phyloP scores from a whole-genome alignment of 2,888 invertebrate genomes.

The Acronicta aceris region DNA sequence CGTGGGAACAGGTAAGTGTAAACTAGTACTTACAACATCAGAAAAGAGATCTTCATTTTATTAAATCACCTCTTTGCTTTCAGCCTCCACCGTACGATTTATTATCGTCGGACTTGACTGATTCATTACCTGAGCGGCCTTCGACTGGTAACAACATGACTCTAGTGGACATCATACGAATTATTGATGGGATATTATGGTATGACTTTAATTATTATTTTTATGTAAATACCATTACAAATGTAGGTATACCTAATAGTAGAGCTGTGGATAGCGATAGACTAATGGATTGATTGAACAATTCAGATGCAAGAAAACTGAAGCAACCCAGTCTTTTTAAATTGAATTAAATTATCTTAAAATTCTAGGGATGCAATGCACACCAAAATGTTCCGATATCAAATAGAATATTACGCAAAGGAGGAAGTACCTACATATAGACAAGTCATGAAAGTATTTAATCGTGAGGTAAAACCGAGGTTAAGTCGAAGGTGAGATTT shows the following conservation, averaged over 20 bases:
- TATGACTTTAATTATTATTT: constrained; percentile 49
- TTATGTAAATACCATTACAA: too few relatives aligned
- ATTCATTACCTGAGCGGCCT: constrained; percentile 53
- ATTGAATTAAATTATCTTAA: too few relatives aligned
- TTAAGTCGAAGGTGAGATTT: constrained; percentile 74
- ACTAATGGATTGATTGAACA: too few relatives aligned
- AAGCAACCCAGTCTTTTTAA: too few relatives aligned
- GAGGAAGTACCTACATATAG: constrained; percentile 80
- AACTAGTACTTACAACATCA: background rate
- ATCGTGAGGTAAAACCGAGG: constrained; percentile 64
- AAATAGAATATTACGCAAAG: constrained; percentile 77
- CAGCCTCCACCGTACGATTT: constrained; percentile 83
- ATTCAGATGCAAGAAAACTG: too few relatives aligned
- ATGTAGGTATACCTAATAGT: too few relatives aligned
- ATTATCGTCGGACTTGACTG: constrained; percentile 69
- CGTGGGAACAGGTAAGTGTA: constrained; percentile 80
- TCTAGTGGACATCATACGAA: constrained; percentile 72
- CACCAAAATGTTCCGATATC: constrained; percentile 81
- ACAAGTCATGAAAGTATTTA: constrained; percentile 69
- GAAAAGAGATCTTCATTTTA: background rate
- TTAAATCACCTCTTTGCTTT: constrained; percentile 33
- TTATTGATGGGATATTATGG: constrained; percentile 83
- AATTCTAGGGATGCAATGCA: constrained; percentile 81
- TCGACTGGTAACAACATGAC: constrained; percentile 74
- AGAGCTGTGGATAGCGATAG: too few relatives aligned